These are phyloP conservation scores for Meliscaeva auricollis DNA, from an alignment of 2,888 invertebrate species.

Conservation along the genomic window DNA sequence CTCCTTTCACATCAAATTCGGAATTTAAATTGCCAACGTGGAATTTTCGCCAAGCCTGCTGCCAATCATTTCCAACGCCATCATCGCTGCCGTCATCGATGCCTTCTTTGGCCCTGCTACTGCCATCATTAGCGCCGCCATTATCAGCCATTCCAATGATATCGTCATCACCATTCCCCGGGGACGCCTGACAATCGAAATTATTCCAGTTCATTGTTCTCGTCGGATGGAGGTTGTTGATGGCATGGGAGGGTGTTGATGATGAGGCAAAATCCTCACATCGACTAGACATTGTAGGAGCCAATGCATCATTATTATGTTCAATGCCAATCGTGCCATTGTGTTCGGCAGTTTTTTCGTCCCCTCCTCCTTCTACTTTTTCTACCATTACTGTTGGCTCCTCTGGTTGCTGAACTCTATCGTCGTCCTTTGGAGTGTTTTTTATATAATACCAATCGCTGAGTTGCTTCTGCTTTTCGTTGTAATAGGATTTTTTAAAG, in stretches of 20 bases:
- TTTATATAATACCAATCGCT: conserved; percentile 79
- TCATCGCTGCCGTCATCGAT: background rate
- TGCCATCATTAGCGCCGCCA: conserved; percentile 56
- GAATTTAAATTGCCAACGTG: conserved; percentile 48
- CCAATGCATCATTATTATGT: conserved; percentile 57
- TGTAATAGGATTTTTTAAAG: conserved; percentile 75
- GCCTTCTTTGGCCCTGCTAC: conserved; percentile 26
- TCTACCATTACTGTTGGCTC: background rate
- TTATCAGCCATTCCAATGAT: conserved; percentile 65
- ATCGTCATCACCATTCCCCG: conserved; percentile 53
- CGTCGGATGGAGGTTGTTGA: conserved; percentile 27
- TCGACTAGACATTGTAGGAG: conserved; percentile 52
- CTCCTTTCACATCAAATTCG: conserved; percentile 40
- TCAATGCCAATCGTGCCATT: conserved; percentile 65
- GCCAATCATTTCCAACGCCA: conserved; percentile 29
- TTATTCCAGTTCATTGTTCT: conserved; percentile 76
- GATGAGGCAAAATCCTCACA: conserved; percentile 46
- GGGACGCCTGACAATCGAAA: conserved; percentile 68
- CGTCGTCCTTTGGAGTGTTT: conserved; percentile 65
- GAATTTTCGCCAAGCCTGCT: conserved; percentile 50
- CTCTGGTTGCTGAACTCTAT: conserved; percentile 21
- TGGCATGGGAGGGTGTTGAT: conserved; percentile 25
- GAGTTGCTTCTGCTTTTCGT: conserved; percentile 78
- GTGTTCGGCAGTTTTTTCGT: conserved; percentile 39
- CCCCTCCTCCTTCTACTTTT: background rate